These are phyloP conservation scores for Sardinella longiceps DNA, from an alignment of 2,797 vertebrate genomes.

Conservation along the genomic window DNA sequence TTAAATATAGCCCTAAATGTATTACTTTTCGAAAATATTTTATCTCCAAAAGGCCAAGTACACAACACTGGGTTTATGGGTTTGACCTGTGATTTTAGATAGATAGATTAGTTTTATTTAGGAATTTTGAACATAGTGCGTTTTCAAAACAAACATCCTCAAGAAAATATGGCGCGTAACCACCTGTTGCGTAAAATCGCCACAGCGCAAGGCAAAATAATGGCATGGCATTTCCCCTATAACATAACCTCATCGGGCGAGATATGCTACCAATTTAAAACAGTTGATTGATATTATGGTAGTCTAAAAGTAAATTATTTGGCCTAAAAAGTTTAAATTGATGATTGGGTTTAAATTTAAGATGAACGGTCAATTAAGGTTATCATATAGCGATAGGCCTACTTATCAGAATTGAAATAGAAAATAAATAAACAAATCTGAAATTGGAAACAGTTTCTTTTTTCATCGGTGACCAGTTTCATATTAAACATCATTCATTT, in stretches of 20 bases:
- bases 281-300: neutral
- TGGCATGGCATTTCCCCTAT: conserved; percentile 19
- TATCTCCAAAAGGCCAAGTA: neutral
- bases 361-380: neutral
- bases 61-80: neutral
- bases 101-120: neutral
- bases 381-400: neutral
- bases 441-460: neutral
- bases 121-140: neutral
- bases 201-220: conserved; percentile 6
- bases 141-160: neutral
- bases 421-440: conserved; percentile 2
- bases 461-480: neutral
- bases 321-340: neutral
- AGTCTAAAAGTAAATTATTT: neutral
- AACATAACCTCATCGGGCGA: neutral
- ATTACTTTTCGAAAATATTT: neutral
- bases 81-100: neutral
- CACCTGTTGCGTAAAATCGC: conserved; percentile 77
- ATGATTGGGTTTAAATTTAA: neutral
- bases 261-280: neutral
- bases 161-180: conserved; percentile 61
- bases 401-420: neutral
- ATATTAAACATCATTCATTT: neutral
- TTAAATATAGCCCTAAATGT: neutral